Evolutionary conservation across 2,888 invertebrate species (phyloP).

Genomic region (Dynastes grantii): DNA sequence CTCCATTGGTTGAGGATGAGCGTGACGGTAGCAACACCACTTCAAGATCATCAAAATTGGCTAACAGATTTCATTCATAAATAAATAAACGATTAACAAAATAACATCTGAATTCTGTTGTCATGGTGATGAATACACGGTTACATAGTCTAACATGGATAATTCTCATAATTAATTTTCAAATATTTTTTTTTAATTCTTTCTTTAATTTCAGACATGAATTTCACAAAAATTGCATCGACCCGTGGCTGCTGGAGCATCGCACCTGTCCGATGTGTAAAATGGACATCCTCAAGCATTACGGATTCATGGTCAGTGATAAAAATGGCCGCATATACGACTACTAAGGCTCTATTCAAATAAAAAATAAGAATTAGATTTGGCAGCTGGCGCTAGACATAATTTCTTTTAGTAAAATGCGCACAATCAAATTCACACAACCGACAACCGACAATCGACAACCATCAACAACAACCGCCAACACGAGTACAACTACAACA

Average conservation of each 20-base stretch:
- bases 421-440: slow-evolving; percentile 18
- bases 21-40: no score
- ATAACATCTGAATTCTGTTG: no score
- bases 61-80: no score
- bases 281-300: slow-evolving; percentile 93
- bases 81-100: no score
- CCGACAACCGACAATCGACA: no score
- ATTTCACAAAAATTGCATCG: slow-evolving; percentile 96
- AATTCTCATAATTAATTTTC: no score
- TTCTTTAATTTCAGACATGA: slow-evolving; percentile 81
- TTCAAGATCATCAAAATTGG: no score
- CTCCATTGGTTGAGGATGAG: no score
- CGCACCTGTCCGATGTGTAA: slow-evolving; percentile 98
- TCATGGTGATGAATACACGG: no score
- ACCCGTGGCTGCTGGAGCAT: slow-evolving; percentile 96
- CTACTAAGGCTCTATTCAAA: slow-evolving; percentile 55
- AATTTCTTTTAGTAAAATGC: slow-evolving; percentile 32
- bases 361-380: not conserved
- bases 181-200: slow-evolving; percentile 13
- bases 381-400: not conserved
- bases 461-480: not conserved
- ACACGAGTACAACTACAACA: slow-evolving; percentile 8
- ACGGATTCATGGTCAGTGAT: slow-evolving; percentile 87
- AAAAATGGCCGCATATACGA: slow-evolving; percentile 62
- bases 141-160: no score